Percentiles rank a stretch among this genome's conserved stretches.
Conservation (phyloP, 2,888 invertebrate species). For the Eubasilissa splendida region DNA sequence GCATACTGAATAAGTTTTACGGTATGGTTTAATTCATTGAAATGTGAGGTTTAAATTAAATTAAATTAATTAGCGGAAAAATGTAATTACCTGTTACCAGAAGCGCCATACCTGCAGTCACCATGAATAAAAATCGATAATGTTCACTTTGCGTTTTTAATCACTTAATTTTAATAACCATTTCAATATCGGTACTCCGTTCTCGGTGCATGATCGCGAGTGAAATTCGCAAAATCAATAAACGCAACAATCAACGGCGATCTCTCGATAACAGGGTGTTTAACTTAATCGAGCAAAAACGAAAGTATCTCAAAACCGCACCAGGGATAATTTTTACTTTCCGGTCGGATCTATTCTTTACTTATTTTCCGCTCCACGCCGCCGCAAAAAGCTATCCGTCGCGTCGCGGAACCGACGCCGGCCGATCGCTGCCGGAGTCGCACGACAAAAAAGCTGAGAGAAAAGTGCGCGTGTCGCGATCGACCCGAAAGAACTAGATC, state of each 20-base stretch:
- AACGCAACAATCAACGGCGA: constrained; percentile 8
- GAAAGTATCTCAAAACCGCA: constrained; percentile 38
- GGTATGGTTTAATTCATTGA: too few species aligned
- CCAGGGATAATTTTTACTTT: constrained; percentile 54
- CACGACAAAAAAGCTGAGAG: constrained; percentile 24
- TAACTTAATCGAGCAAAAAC: constrained; percentile 41
- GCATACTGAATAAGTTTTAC: too few species aligned
- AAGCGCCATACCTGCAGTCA: constrained; percentile 49
- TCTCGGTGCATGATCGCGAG: constrained; percentile 11
- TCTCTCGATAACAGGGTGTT: constrained; percentile 4
- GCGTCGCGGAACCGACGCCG: not conserved
- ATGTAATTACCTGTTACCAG: constrained; percentile 41
- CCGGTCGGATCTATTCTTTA: constrained; percentile 44
- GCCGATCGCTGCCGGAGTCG: constrained; percentile 33
- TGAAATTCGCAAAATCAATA: constrained; percentile 24
- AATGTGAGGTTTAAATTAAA: too few species aligned
- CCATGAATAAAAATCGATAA: constrained; percentile 40
- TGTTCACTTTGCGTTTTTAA: constrained; percentile 1
- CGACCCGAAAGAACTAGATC: constrained; percentile 34
- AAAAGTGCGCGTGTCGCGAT: constrained; percentile 36
- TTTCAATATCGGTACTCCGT: constrained; percentile 10
- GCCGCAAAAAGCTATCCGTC: constrained; percentile 28
- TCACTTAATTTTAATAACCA: constrained; percentile 24
- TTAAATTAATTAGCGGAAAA: not conserved
- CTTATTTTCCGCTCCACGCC: constrained; percentile 39